phyloP scores from a whole-genome alignment of 1,140 invertebrate genomes.

The Zaprionus tsacasi region DNA sequence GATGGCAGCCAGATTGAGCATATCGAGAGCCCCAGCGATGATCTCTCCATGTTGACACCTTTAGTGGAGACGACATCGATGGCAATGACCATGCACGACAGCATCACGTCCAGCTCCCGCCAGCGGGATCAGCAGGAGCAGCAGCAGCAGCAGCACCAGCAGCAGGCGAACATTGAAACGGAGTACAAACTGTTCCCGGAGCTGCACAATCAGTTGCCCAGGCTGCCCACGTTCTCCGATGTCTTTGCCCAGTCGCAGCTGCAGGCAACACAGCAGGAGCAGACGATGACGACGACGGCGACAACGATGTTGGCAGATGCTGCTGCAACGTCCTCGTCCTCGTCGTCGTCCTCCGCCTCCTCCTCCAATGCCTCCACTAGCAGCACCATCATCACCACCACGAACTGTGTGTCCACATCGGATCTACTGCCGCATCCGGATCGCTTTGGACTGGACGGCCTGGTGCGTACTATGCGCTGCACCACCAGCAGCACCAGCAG shows the following conservation, averaged over 20 bases:
- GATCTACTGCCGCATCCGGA: constrained; percentile 41
- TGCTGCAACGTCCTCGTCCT: neutral
- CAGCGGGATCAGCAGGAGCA: neutral
- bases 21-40: constrained; percentile 31
- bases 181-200: constrained; percentile 66
- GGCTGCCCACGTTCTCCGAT: constrained; percentile 61
- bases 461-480: constrained; percentile 26
- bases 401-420: neutral
- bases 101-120: neutral
- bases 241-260: constrained; percentile 55
- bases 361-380: neutral
- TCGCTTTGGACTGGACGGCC: constrained; percentile 41
- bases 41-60: neutral
- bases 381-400: too few species aligned
- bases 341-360: neutral
- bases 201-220: constrained; percentile 42
- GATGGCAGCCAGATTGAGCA: constrained; percentile 12
- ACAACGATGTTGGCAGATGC: neutral
- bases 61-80: neutral
- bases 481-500: neutral
- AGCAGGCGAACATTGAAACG: constrained; percentile 6
- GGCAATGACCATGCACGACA: neutral
- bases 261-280: neutral
- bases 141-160: neutral
- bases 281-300: neutral